These are phyloP conservation scores for Glossosoma conforme DNA, from an alignment of 1,140 invertebrate species.

Conservation along the genomic window DNA sequence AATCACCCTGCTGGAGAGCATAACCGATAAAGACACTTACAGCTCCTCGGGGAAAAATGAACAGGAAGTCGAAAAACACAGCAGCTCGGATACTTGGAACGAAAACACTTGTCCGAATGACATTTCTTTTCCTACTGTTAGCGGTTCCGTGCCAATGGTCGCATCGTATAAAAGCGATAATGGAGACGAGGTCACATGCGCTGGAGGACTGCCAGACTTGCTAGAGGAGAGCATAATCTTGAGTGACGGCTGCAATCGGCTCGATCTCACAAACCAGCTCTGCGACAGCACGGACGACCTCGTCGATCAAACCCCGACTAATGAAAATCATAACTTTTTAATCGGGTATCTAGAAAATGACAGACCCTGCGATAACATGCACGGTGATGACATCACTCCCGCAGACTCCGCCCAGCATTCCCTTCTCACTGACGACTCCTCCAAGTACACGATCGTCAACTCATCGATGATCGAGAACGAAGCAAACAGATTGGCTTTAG, in stretches of 20 bases:
- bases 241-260: conserved; percentile 34
- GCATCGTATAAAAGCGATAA: conserved; percentile 63
- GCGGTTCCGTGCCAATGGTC: conserved; percentile 64
- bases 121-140: conserved; percentile 72
- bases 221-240: conserved; percentile 40
- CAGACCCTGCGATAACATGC: too few species aligned
- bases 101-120: conserved; percentile 69
- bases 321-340: conserved; percentile 10
- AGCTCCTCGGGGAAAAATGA: conserved; percentile 34
- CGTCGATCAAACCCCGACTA: conserved; percentile 18
- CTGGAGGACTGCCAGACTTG: conserved; percentile 39
- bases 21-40: conserved; percentile 27
- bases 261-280: conserved; percentile 40
- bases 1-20: conserved; percentile 30
- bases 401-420: conserved; percentile 1
- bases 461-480: conserved; percentile 59
- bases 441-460: conserved; percentile 16
- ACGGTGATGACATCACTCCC: too few species aligned
- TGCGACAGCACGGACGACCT: conserved; percentile 5
- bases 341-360: too few species aligned
- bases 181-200: conserved; percentile 34
- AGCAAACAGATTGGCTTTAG: conserved; percentile 64
- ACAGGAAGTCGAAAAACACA: conserved; percentile 16
- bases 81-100: conserved; percentile 63
- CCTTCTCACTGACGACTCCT: conserved; percentile 1